Percentiles rank a stretch among this genome's conserved stretches.
Evolutionary conservation across 2,797 vertebrate genomes (phyloP).

Genomic region (Urosaurus nigricauda): DNA sequence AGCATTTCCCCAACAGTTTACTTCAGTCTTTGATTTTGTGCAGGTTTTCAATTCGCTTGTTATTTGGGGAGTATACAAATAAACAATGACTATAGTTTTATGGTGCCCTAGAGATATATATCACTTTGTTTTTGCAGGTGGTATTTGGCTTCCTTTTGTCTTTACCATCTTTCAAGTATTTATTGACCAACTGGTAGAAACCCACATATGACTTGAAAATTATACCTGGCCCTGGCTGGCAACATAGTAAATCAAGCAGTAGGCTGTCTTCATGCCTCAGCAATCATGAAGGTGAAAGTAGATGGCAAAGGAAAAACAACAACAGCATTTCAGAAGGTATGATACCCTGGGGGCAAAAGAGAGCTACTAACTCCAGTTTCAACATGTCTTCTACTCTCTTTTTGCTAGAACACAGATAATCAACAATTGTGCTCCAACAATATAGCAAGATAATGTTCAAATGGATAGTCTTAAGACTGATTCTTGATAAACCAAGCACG

Average conservation of each 20-base stretch:
- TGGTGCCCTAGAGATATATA: neutral
- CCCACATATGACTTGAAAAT: neutral
- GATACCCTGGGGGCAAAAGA: neutral
- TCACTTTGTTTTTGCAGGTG: neutral
- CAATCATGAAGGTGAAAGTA: slow-evolving; percentile 21
- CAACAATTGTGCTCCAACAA: slow-evolving; percentile 54
- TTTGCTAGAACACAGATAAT: neutral
- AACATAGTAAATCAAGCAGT: neutral
- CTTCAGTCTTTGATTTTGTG: neutral
- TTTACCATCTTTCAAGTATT: neutral
- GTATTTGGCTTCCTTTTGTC: neutral
- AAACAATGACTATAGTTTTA: neutral
- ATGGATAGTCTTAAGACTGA: neutral
- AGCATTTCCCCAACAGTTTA: neutral
- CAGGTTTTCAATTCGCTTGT: neutral
- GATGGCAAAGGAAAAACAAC: slow-evolving; percentile 27
- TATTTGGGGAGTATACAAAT: fast-evolving
- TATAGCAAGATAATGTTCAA: slow-evolving; percentile 38
- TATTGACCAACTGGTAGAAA: slow-evolving; percentile 1
- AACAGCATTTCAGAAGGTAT: neutral
- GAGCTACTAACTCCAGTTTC: slow-evolving; percentile 1
- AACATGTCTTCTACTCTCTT: neutral
- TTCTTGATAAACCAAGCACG: neutral
- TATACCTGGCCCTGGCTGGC: neutral
- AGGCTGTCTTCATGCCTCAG: slow-evolving; percentile 39